phyloP scores from a whole-genome alignment of 1,140 invertebrate genomes.

The Saccostrea glomerata region DNA sequence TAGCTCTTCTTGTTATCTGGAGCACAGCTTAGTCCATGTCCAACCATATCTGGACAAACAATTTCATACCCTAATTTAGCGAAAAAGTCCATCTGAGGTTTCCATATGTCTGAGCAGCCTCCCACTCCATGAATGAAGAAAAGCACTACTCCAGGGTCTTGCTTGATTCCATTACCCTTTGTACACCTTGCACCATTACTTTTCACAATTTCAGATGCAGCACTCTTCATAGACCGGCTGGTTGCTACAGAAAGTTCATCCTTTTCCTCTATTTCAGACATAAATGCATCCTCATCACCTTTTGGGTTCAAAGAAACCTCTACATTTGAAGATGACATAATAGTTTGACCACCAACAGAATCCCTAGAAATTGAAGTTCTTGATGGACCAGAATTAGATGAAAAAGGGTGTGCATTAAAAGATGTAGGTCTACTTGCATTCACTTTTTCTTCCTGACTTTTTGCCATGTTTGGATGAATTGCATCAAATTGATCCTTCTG shows the following conservation, averaged over 20 bases:
- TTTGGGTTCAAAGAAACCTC: conserved; percentile 15
- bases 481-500: neutral
- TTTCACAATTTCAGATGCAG: conserved; percentile 2
- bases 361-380: conserved; percentile 29
- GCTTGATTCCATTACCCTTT: conserved; percentile 34
- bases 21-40: conserved; percentile 86
- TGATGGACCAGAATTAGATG: neutral
- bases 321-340: conserved; percentile 47
- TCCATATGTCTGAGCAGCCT: conserved; percentile 86
- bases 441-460: neutral
- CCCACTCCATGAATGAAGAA: conserved; percentile 88
- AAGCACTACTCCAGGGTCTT: conserved; percentile 71
- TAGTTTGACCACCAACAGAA: conserved; percentile 34
- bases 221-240: conserved; percentile 24
- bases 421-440: neutral
- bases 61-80: conserved; percentile 84
- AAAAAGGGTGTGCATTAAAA: neutral
- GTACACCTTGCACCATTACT: neutral
- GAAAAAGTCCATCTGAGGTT: conserved; percentile 84
- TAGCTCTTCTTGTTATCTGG: conserved; percentile 83
- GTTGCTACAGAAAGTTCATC: neutral
- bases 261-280: conserved; percentile 24
- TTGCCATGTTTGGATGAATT: conserved; percentile 14
- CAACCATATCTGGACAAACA: conserved; percentile 86
- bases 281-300: conserved; percentile 40